Conservation (phyloP, 2,888 invertebrate genomes). For the Nebria salina region DNA sequence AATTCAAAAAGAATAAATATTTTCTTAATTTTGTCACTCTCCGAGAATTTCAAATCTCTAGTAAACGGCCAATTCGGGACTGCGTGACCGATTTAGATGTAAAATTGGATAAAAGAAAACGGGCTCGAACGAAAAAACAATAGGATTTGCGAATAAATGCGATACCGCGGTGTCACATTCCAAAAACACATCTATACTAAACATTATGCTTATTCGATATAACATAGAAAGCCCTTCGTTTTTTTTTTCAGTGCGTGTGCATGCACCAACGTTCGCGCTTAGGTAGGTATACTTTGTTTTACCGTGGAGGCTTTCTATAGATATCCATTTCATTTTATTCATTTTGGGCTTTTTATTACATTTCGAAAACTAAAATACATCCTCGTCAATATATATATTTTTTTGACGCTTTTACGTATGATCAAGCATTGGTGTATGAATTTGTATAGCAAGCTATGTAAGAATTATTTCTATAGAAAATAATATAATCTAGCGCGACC, state of each 20-base stretch:
- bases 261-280: not conserved
- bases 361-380: no score
- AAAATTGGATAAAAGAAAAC: not conserved
- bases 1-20: no score
- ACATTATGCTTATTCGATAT: conserved; percentile 40
- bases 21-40: no score
- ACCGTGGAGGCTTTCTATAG: conserved; percentile 12
- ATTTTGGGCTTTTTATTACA: no score
- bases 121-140: not conserved
- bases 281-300: conserved; percentile 30
- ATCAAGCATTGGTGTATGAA: no score
- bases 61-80: not conserved
- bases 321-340: conserved; percentile 24
- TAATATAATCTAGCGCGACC: not conserved
- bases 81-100: not conserved
- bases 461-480: not conserved
- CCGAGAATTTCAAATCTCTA: not conserved
- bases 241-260: conserved; percentile 12
- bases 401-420: no score
- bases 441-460: no score
- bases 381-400: no score
- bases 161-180: not conserved
- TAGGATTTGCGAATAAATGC: not conserved
- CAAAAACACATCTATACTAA: not conserved
- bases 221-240: conserved; percentile 13